Evolutionary conservation across 2,113 vertebrate species (phyloP).

Genomic region (Sakesphorus luctuosus): DNA sequence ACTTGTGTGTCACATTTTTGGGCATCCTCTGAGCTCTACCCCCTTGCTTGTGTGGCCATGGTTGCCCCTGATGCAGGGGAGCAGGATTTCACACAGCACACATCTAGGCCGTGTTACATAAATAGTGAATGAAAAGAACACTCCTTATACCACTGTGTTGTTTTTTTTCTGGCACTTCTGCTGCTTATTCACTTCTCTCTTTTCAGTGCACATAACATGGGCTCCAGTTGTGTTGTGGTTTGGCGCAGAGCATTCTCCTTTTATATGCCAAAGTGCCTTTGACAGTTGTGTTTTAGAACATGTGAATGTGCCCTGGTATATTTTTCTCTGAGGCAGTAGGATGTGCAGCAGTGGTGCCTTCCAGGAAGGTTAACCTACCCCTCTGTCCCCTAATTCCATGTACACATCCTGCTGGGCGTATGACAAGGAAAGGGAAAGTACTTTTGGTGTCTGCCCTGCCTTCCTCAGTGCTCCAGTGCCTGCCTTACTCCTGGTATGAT

Average conservation of each 20-base stretch:
- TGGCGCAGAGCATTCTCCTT: neutral
- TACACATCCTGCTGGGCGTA: neutral
- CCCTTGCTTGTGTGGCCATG: neutral
- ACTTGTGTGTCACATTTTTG: neutral
- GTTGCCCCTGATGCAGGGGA: neutral
- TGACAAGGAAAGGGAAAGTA: accelerated
- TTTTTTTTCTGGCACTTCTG: neutral
- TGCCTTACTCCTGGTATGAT: too few relatives aligned
- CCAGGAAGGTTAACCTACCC: neutral
- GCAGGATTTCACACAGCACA: neutral
- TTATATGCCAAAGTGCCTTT: neutral
- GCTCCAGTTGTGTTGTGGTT: neutral
- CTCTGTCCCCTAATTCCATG: neutral
- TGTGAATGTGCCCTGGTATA: accelerated
- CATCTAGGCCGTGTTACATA: accelerated
- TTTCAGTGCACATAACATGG: accelerated
- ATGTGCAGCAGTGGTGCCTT: neutral
- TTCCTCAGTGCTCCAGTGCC: neutral
- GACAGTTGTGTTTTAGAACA: neutral
- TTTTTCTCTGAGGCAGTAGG: neutral
- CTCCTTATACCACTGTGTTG: neutral
- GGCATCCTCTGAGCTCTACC: neutral
- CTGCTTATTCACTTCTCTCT: neutral
- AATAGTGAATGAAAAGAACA: neutral
- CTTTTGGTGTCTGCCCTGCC: accelerated